Evolutionary conservation across 2,797 vertebrate species (phyloP).

Genomic region (Caiman crocodilus): DNA sequence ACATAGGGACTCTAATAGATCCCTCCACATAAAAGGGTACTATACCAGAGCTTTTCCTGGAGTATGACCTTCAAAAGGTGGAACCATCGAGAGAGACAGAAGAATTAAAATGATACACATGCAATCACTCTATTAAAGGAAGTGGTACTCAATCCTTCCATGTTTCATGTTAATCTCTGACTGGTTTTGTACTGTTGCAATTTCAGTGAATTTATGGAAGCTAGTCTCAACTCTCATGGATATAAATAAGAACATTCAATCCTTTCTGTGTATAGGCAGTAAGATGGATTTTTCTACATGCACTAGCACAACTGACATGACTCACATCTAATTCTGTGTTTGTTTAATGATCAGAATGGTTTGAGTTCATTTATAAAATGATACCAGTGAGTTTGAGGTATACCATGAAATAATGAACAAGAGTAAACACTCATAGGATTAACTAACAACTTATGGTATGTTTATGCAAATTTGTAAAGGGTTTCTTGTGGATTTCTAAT

Average conservation of each 20-base stretch:
- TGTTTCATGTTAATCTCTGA: neutral
- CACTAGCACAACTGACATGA: neutral
- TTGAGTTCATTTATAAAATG: neutral
- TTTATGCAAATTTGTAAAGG: neutral
- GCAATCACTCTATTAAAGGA: neutral
- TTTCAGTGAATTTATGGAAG: neutral
- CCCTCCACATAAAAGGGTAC: neutral
- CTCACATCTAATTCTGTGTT: neutral
- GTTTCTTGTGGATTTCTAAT: neutral
- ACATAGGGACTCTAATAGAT: fast-evolving
- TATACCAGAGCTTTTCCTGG: neutral
- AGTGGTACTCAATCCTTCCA: neutral
- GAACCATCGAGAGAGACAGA: neutral
- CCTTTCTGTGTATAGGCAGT: neutral
- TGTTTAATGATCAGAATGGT: neutral
- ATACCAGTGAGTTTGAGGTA: neutral
- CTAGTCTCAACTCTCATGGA: neutral
- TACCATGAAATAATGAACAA: neutral
- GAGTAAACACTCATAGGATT: neutral
- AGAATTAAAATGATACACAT: neutral
- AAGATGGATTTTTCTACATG: neutral
- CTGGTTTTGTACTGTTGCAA: neutral
- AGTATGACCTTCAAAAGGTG: neutral
- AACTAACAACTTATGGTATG: neutral
- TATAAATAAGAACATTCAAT: neutral